Percentiles rank a stretch among this genome's conserved stretches.
These are phyloP conservation scores for Pelecanus crispus DNA, from an alignment of 2,113 vertebrate species.

Conservation along the genomic window DNA sequence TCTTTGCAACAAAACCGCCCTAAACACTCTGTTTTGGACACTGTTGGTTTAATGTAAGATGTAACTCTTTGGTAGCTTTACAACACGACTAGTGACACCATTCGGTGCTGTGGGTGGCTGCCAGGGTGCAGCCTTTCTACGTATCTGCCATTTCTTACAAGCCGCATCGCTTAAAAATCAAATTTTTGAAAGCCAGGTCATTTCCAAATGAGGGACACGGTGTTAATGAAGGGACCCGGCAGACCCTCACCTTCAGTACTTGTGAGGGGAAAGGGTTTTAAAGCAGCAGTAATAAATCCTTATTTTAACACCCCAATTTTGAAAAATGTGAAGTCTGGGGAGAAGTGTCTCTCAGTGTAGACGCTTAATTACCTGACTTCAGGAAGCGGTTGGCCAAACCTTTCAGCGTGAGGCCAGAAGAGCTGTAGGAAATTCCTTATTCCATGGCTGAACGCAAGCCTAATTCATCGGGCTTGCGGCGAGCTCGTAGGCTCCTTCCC, in stretches of 20 bases:
- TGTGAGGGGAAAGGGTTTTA: fast-evolving
- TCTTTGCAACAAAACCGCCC: neutral
- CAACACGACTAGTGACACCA: neutral
- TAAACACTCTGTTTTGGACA: neutral
- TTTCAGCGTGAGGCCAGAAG: neutral
- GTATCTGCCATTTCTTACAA: neutral
- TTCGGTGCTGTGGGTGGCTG: neutral
- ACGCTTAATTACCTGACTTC: neutral
- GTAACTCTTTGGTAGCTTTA: neutral
- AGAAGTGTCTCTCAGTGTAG: neutral
- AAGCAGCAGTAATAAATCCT: neutral
- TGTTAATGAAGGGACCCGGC: fast-evolving
- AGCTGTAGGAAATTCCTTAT: neutral
- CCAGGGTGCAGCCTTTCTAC: neutral
- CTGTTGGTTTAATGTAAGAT: fast-evolving
- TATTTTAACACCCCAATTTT: neutral
- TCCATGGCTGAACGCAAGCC: fast-evolving
- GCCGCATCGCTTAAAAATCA: neutral
- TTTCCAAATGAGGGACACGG: neutral
- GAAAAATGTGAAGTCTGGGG: neutral
- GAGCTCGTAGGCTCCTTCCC: neutral
- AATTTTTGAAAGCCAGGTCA: neutral
- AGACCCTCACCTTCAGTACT: neutral
- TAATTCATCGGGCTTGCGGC: neutral
- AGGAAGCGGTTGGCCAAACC: neutral